These are phyloP conservation scores for Hippocampus mohnikei DNA, from an alignment of 2,113 vertebrate genomes.

Conservation along the genomic window DNA sequence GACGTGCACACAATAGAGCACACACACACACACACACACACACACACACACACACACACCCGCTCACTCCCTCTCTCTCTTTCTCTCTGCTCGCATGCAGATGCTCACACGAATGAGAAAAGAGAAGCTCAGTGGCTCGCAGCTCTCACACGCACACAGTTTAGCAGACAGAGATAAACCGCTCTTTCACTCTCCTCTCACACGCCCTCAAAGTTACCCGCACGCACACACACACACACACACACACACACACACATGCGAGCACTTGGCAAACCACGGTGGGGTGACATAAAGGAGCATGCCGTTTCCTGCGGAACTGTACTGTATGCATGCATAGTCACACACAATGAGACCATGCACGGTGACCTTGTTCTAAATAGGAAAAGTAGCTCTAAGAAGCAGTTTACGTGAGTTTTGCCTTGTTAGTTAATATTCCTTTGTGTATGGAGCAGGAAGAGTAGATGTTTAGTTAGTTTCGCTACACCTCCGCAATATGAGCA, in stretches of 20 bases:
- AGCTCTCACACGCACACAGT: slow-evolving; percentile 62
- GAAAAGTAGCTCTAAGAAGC: neutral
- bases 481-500: neutral
- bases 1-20: slow-evolving; percentile 32
- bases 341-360: slow-evolving; percentile 21
- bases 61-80: neutral
- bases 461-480: neutral
- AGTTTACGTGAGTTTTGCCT: neutral
- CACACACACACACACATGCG: slow-evolving; percentile 40
- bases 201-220: slow-evolving; percentile 22
- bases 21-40: slow-evolving; percentile 17
- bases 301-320: slow-evolving; percentile 50
- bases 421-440: neutral
- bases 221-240: slow-evolving; percentile 25
- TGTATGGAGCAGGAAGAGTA: neutral
- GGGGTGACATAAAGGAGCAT: slow-evolving; percentile 55
- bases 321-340: slow-evolving; percentile 32
- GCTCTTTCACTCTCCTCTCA: slow-evolving; percentile 48
- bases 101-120: slow-evolving; percentile 52
- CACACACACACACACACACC: slow-evolving; percentile 23
- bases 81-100: slow-evolving; percentile 42
- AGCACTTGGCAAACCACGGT: slow-evolving; percentile 43
- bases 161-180: slow-evolving; percentile 63
- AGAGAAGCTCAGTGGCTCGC: slow-evolving; percentile 56
- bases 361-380: slow-evolving; percentile 24